These are phyloP conservation scores for Labroides dimidiatus DNA, from an alignment of 2,797 vertebrate genomes.

Conservation along the genomic window DNA sequence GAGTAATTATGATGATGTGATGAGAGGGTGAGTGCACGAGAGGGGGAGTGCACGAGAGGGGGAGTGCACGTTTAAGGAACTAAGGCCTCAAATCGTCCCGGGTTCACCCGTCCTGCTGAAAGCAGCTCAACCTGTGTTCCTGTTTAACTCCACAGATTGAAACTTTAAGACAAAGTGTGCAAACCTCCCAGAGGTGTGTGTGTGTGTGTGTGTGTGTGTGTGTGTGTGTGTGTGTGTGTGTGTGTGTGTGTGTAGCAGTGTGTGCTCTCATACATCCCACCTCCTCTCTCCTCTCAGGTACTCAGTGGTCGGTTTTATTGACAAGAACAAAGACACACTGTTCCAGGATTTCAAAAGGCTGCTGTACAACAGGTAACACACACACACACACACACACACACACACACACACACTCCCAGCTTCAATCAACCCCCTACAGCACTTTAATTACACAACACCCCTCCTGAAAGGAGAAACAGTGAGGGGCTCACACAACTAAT, in stretches of 20 bases:
- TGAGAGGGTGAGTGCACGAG: neutral
- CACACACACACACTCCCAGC: conserved; percentile 33
- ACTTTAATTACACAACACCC: conserved; percentile 38
- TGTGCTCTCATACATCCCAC: conserved; percentile 8
- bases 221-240: conserved; percentile 1
- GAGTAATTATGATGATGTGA: neutral
- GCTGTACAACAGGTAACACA: conserved; percentile 95
- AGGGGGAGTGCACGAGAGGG: too few relatives aligned
- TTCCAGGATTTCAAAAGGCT: conserved; percentile 99
- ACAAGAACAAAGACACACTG: conserved; percentile 99
- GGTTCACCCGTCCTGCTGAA: too few relatives aligned
- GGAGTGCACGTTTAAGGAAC: too few relatives aligned
- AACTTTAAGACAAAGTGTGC: too few relatives aligned
- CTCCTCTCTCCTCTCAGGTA: conserved; percentile 83
- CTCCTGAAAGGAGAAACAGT: conserved; percentile 13
- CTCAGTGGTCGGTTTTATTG: conserved; percentile 95
- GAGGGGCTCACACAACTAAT: conserved; percentile 20
- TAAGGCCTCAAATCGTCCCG: too few relatives aligned
- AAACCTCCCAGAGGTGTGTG: neutral
- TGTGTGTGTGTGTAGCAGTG: neutral
- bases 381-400: conserved; percentile 44
- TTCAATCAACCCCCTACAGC: conserved; percentile 23
- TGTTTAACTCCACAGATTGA: too few relatives aligned
- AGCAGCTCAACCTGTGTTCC: too few relatives aligned
- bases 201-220: conserved; percentile 2